These are phyloP conservation scores for Busseola fusca DNA, from an alignment of 2,888 invertebrate genomes.

Conservation along the genomic window DNA sequence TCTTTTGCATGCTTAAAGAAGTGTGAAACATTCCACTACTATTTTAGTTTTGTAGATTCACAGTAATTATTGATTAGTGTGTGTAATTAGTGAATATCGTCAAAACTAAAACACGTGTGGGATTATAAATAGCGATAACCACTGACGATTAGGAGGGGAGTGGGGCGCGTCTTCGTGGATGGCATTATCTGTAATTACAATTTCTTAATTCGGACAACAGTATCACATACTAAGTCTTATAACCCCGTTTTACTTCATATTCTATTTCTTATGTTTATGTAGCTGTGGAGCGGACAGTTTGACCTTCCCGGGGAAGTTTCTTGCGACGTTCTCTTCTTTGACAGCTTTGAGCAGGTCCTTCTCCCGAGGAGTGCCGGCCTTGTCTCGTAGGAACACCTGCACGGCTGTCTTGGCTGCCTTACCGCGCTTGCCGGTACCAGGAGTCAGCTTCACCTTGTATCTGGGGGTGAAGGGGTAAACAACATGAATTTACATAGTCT, in stretches of 20 bases:
- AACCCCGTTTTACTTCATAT: not conserved
- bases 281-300: conserved; percentile 96
- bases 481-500: not conserved
- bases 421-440: conserved; percentile 97
- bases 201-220: not conserved
- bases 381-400: conserved; percentile 96
- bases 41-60: no score
- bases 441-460: conserved; percentile 98
- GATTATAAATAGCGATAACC: no score
- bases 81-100: no score
- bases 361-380: conserved; percentile 92
- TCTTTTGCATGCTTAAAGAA: no score
- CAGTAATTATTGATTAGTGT: no score
- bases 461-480: conserved; percentile 80
- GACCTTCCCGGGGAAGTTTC: conserved; percentile 99
- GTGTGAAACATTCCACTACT: no score
- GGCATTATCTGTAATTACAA: no score
- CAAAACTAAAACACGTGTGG: no score
- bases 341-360: conserved; percentile 97
- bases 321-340: conserved; percentile 96
- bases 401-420: conserved; percentile 98
- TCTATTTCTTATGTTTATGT: conserved; percentile 91
- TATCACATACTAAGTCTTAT: not conserved
- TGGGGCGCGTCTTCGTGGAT: no score
- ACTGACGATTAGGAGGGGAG: no score